Evolutionary conservation across 2,888 invertebrate species (phyloP).

Genomic region (Perizoma flavofasciatum): DNA sequence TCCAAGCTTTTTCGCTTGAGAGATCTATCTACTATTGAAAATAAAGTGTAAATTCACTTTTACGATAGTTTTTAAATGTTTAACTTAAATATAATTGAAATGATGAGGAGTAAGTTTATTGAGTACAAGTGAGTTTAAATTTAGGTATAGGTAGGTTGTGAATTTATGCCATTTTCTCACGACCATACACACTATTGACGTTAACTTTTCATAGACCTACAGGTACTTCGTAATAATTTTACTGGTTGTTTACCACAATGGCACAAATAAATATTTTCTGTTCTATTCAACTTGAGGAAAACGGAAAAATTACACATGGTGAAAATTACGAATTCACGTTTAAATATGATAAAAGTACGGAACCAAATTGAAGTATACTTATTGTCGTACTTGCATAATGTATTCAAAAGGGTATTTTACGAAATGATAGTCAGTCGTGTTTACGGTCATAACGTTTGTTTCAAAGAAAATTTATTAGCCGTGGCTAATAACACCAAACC

Average conservation of each 20-base stretch:
- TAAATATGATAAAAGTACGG: slow-evolving; percentile 2
- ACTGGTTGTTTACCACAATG: too few species aligned
- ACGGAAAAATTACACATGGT: too few species aligned
- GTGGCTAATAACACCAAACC: slow-evolving; percentile 39
- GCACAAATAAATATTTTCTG: too few species aligned
- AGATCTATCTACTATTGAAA: neutral
- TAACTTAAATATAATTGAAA: too few species aligned
- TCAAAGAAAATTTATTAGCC: slow-evolving; percentile 58
- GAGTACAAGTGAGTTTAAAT: too few species aligned
- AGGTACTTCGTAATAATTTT: too few species aligned
- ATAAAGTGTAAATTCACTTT: neutral
- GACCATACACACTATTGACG: neutral
- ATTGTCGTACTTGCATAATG: slow-evolving; percentile 12
- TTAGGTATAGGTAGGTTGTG: too few species aligned
- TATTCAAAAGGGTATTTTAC: slow-evolving; percentile 56
- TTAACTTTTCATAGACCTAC: neutral
- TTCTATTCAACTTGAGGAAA: too few species aligned
- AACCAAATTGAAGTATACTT: slow-evolving; percentile 18
- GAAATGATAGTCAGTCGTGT: slow-evolving; percentile 51
- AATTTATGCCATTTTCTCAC: neutral
- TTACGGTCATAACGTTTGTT: slow-evolving; percentile 42
- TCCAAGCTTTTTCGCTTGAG: too few species aligned
- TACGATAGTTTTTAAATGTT: too few species aligned
- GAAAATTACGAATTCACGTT: too few species aligned
- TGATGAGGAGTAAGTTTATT: too few species aligned